A percentile compares a stretch with the other conserved stretches of the same genome.
phyloP scores from a whole-genome alignment of 2,797 vertebrate species.

The Malurus leucopterus region DNA sequence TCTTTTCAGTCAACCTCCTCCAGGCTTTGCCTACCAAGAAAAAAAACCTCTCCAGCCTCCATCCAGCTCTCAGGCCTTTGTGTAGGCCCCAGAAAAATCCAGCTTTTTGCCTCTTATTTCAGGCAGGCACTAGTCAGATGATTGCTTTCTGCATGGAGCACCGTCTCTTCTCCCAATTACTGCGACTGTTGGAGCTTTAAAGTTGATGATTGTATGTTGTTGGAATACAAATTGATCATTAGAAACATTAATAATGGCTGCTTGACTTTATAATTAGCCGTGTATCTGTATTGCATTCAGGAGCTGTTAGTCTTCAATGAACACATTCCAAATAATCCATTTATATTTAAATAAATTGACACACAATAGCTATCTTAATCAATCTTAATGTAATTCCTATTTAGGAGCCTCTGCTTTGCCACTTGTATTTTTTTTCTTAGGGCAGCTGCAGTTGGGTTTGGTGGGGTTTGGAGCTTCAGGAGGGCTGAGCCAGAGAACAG shows the following conservation, averaged over 20 bases:
- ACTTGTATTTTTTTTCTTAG: not conserved
- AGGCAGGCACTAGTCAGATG: not conserved
- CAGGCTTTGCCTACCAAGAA: not conserved
- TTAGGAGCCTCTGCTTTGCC: not conserved
- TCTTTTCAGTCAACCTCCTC: not conserved
- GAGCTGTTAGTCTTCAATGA: conserved; percentile 42
- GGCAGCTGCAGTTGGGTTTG: not conserved
- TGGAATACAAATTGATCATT: conserved; percentile 48
- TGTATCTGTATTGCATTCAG: conserved; percentile 12
- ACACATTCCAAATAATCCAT: conserved; percentile 44
- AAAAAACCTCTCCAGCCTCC: not conserved
- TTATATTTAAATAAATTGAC: conserved; percentile 45
- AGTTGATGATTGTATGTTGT: conserved; percentile 40
- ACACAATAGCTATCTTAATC: conserved; percentile 14
- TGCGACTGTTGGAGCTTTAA: not conserved
- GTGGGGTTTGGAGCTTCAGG: not conserved
- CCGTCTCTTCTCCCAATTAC: conserved; percentile 5
- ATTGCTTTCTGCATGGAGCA: not conserved
- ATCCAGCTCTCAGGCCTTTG: not conserved
- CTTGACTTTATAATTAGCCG: conserved; percentile 52
- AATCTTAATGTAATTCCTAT: conserved; percentile 23
- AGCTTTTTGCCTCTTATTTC: not conserved
- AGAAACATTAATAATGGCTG: conserved; percentile 46
- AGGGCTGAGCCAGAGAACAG: not conserved
- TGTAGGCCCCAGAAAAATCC: not conserved